phyloP scores from a whole-genome alignment of 2,113 vertebrate species.

The Prolemur simus region DNA sequence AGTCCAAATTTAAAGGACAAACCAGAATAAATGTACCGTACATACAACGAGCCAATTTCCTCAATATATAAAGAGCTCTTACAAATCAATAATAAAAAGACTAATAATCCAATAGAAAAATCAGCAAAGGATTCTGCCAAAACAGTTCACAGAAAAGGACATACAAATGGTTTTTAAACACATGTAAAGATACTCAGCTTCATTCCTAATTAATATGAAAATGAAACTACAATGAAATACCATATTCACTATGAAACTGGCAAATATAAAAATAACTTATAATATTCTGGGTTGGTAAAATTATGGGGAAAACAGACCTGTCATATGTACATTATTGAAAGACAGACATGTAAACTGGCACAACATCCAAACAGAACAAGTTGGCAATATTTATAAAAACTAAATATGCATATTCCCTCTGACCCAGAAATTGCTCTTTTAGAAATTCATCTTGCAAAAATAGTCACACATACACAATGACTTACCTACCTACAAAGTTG shows the following conservation, averaged over 20 bases:
- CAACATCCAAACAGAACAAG: not conserved
- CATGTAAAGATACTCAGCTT: not conserved
- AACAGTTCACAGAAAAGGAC: not conserved
- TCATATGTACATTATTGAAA: not conserved
- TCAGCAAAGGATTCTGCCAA: not conserved
- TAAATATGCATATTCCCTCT: not conserved
- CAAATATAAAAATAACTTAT: not conserved
- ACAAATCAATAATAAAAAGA: not conserved
- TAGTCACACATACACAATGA: not conserved
- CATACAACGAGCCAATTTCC: not conserved
- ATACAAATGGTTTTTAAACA: not conserved
- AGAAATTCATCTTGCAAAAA: not conserved
- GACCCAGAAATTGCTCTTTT: not conserved
- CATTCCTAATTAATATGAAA: not conserved
- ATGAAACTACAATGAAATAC: conserved; percentile 14
- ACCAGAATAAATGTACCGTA: not conserved
- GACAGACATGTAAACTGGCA: not conserved
- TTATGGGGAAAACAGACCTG: not conserved
- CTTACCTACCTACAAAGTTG: not conserved
- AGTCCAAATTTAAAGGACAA: not conserved
- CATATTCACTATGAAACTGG: not conserved
- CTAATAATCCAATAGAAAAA: not conserved
- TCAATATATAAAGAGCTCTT: not conserved
- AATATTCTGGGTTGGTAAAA: not conserved
- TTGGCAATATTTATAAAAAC: not conserved